Percentiles rank a stretch among this genome's conserved stretches.
Evolutionary conservation across 2,113 vertebrate species (phyloP).

Genomic region (Laticauda colubrina): DNA sequence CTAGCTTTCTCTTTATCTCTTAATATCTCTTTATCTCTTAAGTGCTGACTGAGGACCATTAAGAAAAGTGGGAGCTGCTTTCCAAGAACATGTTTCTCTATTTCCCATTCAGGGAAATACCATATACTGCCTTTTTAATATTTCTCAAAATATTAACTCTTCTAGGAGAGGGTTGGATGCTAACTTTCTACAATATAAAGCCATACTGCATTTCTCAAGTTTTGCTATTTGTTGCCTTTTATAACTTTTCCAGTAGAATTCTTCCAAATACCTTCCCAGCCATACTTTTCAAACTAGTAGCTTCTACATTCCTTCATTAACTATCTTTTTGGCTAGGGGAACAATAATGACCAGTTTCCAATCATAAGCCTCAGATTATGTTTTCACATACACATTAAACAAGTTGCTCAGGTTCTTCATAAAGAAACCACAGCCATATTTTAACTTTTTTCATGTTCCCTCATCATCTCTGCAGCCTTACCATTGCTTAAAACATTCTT

Average conservation of each 20-base stretch:
- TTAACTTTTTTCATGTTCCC: not conserved
- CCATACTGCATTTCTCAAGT: not conserved
- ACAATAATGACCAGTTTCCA: not conserved
- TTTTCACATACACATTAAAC: not conserved
- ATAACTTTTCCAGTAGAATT: not conserved
- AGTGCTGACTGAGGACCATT: too few species aligned
- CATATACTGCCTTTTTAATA: too few species aligned
- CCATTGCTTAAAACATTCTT: not conserved
- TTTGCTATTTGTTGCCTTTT: not conserved
- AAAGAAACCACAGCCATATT: not conserved
- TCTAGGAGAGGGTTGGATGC: too few species aligned
- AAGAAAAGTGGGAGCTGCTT: too few species aligned
- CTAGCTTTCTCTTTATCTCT: too few species aligned
- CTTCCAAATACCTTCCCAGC: not conserved
- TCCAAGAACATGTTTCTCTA: too few species aligned
- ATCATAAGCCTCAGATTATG: not conserved
- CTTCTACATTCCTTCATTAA: not conserved
- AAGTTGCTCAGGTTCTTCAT: not conserved
- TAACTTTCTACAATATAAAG: not conserved
- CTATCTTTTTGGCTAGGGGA: not conserved
- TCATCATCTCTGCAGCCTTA: not conserved
- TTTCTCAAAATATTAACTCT: too few species aligned
- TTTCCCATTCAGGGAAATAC: too few species aligned
- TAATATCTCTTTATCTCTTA: too few species aligned
- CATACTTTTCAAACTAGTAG: not conserved